These are phyloP conservation scores for Lagorchestes hirsutus DNA, from an alignment of 2,797 vertebrate genomes.

Conservation along the genomic window DNA sequence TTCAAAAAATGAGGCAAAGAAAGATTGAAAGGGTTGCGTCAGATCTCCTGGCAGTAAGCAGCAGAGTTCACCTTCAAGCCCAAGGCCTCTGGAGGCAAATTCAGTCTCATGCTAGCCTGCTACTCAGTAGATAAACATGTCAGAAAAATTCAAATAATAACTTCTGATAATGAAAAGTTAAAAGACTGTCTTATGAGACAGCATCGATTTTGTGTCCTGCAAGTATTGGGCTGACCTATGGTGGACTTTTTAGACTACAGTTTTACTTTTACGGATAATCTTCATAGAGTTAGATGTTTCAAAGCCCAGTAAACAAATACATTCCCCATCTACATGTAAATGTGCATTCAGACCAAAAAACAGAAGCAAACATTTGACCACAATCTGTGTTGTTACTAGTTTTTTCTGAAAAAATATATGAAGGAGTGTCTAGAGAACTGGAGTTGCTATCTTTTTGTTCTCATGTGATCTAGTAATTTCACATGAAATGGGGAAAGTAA, in stretches of 20 bases:
- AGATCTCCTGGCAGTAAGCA: background rate
- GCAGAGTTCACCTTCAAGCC: background rate
- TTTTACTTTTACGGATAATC: background rate
- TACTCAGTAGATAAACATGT: background rate
- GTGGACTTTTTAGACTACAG: background rate
- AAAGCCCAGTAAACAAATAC: no score
- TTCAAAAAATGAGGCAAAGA: background rate
- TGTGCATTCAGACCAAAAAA: background rate
- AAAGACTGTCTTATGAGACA: background rate
- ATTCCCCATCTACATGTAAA: background rate
- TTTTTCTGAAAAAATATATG: background rate
- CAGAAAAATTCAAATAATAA: background rate
- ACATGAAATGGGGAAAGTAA: constrained; percentile 17
- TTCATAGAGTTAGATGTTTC: no score
- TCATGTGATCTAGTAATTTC: constrained; percentile 41
- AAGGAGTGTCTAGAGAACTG: background rate
- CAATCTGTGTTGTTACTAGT: background rate
- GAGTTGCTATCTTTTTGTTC: background rate
- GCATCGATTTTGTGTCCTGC: background rate
- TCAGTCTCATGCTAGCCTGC: background rate
- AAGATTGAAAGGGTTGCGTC: background rate
- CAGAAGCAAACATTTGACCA: background rate
- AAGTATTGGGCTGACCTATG: background rate
- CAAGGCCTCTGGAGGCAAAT: background rate
- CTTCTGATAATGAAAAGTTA: background rate